These are phyloP conservation scores for Eremophila alpestris DNA, from an alignment of 2,797 vertebrate species.

Conservation along the genomic window DNA sequence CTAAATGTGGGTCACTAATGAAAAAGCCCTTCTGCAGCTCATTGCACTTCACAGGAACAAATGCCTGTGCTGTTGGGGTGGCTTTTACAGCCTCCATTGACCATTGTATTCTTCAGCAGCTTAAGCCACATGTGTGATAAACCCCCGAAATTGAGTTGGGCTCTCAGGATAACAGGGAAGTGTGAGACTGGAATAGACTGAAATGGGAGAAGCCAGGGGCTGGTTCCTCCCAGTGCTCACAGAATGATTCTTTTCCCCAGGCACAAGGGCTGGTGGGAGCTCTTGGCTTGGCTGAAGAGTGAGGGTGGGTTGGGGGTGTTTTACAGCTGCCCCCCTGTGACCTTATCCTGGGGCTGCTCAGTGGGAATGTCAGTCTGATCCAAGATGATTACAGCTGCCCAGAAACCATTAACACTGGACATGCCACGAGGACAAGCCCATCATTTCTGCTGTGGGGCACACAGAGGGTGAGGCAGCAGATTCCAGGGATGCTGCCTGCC, in stretches of 20 bases:
- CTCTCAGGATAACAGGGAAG: background rate
- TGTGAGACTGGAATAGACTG: accelerated
- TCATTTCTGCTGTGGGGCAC: background rate
- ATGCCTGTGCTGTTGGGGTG: background rate
- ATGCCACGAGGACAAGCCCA: accelerated
- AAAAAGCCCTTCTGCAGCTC: background rate
- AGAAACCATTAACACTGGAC: background rate
- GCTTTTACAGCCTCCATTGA: background rate
- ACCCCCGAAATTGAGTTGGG: background rate
- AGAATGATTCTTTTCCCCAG: background rate
- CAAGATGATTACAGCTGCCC: background rate
- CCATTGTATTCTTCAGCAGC: background rate
- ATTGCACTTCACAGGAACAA: background rate
- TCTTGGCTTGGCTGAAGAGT: background rate
- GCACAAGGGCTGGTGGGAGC: background rate
- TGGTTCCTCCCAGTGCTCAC: background rate
- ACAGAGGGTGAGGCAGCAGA: accelerated
- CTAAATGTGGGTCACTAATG: background rate
- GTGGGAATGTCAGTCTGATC: slow-evolving; percentile 18
- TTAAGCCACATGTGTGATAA: background rate
- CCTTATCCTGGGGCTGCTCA: background rate
- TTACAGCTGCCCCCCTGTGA: slow-evolving; percentile 3
- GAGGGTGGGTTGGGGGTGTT: background rate
- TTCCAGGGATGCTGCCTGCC: background rate
- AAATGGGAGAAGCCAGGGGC: background rate